Conservation (phyloP, 2,113 vertebrate species). For the Peromyscus leucopus region DNA sequence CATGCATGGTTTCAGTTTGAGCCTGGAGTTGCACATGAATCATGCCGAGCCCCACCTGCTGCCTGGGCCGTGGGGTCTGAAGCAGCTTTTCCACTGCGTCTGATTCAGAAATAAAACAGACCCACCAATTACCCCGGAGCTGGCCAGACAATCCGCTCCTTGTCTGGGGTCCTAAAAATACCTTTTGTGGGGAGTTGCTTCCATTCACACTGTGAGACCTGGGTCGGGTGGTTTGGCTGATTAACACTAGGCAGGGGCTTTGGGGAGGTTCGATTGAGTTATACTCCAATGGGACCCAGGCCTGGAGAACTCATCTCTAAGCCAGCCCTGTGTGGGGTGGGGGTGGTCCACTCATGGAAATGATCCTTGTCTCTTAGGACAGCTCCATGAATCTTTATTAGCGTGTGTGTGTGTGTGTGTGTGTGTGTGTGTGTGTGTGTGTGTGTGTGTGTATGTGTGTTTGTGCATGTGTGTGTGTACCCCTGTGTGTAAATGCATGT, state of each 20-base stretch:
- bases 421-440: background rate
- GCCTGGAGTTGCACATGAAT: conserved; percentile 77
- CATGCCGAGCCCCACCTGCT: conserved; percentile 74
- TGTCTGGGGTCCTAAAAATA: conserved; percentile 82
- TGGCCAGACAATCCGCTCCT: conserved; percentile 79
- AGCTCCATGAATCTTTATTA: background rate
- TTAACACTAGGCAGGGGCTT: background rate
- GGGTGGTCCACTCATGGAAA: background rate
- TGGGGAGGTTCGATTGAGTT: background rate
- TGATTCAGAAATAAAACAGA: conserved; percentile 87
- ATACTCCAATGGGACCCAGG: background rate
- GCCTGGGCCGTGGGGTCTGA: conserved; percentile 68
- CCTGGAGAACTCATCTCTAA: fast-evolving
- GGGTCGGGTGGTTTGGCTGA: background rate
- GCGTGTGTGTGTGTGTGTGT: background rate
- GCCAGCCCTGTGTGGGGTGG: background rate
- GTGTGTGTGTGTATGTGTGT: background rate
- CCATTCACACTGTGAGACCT: background rate
- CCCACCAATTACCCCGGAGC: conserved; percentile 74
- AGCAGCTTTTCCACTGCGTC: conserved; percentile 84
- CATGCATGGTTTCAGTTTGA: conserved; percentile 68
- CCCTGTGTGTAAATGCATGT: background rate
- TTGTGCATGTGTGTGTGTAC: background rate
- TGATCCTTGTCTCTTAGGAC: background rate
- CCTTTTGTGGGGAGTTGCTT: conserved; percentile 55